phyloP scores from a whole-genome alignment of 2,888 invertebrate species.

The Oxycera nigricornis region DNA sequence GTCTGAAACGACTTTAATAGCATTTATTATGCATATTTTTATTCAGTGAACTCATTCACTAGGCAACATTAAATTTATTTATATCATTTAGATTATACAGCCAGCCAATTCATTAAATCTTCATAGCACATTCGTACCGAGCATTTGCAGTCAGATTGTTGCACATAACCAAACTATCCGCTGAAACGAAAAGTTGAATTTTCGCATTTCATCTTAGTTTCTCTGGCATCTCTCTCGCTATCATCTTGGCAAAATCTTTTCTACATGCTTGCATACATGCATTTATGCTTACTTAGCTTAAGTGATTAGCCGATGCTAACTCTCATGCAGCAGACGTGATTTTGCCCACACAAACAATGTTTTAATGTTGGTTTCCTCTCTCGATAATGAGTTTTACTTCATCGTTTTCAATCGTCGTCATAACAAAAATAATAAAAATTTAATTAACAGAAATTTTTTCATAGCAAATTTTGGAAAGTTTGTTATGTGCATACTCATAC shows the following conservation, averaged over 20 bases:
- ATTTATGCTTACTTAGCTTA: slow-evolving; percentile 31
- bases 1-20: no score
- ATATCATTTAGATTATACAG: no score
- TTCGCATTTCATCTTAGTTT: slow-evolving; percentile 1
- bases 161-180: not conserved
- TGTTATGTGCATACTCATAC: not conserved
- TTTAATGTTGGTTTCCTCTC: slow-evolving; percentile 20
- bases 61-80: no score
- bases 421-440: slow-evolving; percentile 16
- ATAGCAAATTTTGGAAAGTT: slow-evolving; percentile 15
- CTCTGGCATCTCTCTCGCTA: not conserved
- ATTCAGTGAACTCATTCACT: no score
- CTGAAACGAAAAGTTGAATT: slow-evolving; percentile 8
- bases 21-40: no score
- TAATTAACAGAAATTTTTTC: slow-evolving; percentile 36
- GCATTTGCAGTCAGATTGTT: not conserved
- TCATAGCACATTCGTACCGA: no score
- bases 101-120: no score
- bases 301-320: slow-evolving; percentile 31
- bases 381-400: slow-evolving; percentile 19
- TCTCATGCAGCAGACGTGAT: slow-evolving; percentile 3
- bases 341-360: slow-evolving; percentile 10
- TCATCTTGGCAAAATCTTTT: not conserved
- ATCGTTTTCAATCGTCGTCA: slow-evolving; percentile 19
- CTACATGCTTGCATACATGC: slow-evolving; percentile 20